Evolutionary conservation across 2,888 invertebrate genomes (phyloP), one percentile per base, ranked within the genome.

Genomic region (Nycteola revayana): DNA sequence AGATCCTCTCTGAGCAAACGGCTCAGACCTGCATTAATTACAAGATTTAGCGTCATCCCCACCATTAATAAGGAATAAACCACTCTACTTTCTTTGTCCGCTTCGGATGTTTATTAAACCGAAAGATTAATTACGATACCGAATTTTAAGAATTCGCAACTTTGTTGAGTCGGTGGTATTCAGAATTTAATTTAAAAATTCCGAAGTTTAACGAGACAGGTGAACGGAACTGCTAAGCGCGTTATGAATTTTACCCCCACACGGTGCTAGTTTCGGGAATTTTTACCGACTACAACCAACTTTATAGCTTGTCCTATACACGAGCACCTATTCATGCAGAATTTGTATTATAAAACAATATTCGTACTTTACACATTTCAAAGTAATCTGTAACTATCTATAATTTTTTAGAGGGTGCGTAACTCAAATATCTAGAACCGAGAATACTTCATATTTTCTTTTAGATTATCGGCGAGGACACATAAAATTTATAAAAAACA

Each of bases 181-280:
- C 75, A 77, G 80, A 88, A 87, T 87, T 87, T 87, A 86, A 88
- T 87, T 86, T 87, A 81, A 87, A 87, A 87, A 88, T 87, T 87
- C 85, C 85, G 57, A 85, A 86, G 83, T 84, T 70, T 75, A 81
- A 83, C 85, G 79, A 85, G 86, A 79, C 88, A 88, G 88, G 87
- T 87, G 83, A 84, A 69, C 71, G 58, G 67, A 80, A 84, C 82
- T 79, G 84, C 75, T 84, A 81, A 85, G 80, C 85, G 77, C 76
- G 86, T 85, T 88, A 87, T 87, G 87, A 88, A 86, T 82, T 86
- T 81, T 55, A 59, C 73, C 66, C 42, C 69, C 73, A 71, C 70
- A 74, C 71, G 69, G 70, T 72, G 46, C 44, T 70, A 87, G 87
- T 88, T 87, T 80, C 51, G 78, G 80, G 70, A 79, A 75, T 82